Base-by-base conservation (phyloP, 2,888 invertebrate species). In the Ditula angustiorana region DNA sequence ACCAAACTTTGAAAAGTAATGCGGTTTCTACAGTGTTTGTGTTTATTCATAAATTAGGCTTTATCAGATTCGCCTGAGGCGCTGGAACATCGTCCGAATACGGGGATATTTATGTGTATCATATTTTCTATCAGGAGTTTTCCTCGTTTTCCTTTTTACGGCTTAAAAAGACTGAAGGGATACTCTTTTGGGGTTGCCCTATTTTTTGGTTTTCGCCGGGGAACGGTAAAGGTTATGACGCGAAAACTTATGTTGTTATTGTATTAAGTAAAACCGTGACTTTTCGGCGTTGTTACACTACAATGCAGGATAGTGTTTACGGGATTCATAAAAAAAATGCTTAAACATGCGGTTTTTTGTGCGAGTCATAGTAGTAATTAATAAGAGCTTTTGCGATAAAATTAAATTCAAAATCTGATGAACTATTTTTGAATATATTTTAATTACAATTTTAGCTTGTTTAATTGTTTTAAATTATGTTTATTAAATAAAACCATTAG, bases 101-200 rank as follows among this genome's bases (percentile, higher is more conserved):
- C 81, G 74, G 80, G 75, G 79, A 81, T 81, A 86, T 88, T 88
- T 87, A 86, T 87, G 86, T 84, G 80, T 82, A 81, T 81, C 83
- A 86, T 87, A 86, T 86, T 86, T 86, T 81, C 80, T 77, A 77
- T 74, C 74, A 73, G 80, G 79, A 83, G 81, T 83, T 85, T 85
- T 83, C 78, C 83, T 77, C 77, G 74, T 80, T 81, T 77, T 74
- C 75, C 77, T 79, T 78, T 86, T 83, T 86, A 81, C 80, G 83
- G 81, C 79, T 82, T 77, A 83, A 81, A 85, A 79, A 80, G 79
- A 47, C 53, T 63, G 46, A 60, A 61, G 57, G 64, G 57, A 67
- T 64, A 35, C 44, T 66, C 30, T 59, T 63, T 60, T 56, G 44
- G 24, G 46, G 46, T 52, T 50, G 50, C 50, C 33, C 23, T 55